phyloP scores from a whole-genome alignment of 2,797 vertebrate species.

The Leuciscus waleckii region DNA sequence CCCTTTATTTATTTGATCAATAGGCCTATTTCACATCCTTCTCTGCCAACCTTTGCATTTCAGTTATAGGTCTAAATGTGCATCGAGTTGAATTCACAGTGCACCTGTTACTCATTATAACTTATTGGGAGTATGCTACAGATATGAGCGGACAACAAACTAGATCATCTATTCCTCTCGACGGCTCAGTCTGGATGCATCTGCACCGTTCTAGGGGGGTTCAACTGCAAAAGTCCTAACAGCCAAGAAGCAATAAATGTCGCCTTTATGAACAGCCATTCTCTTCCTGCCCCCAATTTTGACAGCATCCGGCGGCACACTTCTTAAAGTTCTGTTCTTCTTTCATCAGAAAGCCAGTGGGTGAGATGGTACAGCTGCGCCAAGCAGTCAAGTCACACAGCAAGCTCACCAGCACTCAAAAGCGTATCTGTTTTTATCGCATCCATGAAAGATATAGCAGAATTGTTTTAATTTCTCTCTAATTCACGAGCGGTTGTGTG shows the following conservation, averaged over 20 bases:
- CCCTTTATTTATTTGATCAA: background rate
- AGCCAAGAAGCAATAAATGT: slow-evolving; percentile 60
- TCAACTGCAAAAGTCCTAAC: slow-evolving; percentile 56
- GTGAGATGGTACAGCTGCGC: slow-evolving; percentile 63
- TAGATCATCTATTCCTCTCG: slow-evolving; percentile 16
- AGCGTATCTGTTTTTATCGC: slow-evolving; percentile 61
- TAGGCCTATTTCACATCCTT: too few species aligned
- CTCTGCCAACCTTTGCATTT: background rate
- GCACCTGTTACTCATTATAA: slow-evolving; percentile 39
- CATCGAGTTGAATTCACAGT: background rate
- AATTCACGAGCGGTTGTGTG: slow-evolving; percentile 60
- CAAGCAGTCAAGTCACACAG: slow-evolving; percentile 63
- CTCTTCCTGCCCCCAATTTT: slow-evolving; percentile 60
- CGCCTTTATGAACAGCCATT: slow-evolving; percentile 57
- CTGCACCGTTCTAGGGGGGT: slow-evolving; percentile 28
- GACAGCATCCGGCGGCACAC: slow-evolving; percentile 67
- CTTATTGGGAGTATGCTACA: background rate
- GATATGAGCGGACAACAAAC: background rate
- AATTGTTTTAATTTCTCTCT: slow-evolving; percentile 61
- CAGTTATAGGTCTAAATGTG: background rate
- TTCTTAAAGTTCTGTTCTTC: slow-evolving; percentile 62
- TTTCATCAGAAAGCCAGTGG: slow-evolving; percentile 67
- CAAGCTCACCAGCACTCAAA: slow-evolving; percentile 59
- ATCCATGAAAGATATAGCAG: slow-evolving; percentile 45
- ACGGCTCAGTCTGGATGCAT: slow-evolving; percentile 35